Evolutionary conservation across 2,797 vertebrate species (phyloP).

Genomic region (Serranus cabrilla): DNA sequence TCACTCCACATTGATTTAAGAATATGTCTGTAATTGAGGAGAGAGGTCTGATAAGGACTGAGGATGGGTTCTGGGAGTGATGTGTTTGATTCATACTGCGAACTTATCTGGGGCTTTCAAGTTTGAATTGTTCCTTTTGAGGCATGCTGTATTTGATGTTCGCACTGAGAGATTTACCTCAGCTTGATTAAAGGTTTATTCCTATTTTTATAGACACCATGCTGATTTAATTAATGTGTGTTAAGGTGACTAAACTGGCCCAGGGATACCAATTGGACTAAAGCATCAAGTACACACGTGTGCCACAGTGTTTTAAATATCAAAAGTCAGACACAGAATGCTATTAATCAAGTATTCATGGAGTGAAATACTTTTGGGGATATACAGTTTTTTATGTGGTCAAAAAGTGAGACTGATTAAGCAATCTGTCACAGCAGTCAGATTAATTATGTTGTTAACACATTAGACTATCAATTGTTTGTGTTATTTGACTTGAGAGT

Average conservation of each 20-base stretch:
- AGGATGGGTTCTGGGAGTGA: slow-evolving; percentile 10
- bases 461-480: slow-evolving; percentile 41
- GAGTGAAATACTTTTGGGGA: slow-evolving; percentile 12
- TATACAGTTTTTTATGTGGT: slow-evolving; percentile 9
- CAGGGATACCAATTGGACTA: background rate
- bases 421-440: slow-evolving; percentile 42
- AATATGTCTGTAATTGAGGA: slow-evolving; percentile 46
- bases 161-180: slow-evolving; percentile 44
- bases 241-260: slow-evolving; percentile 32
- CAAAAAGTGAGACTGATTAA: slow-evolving; percentile 34
- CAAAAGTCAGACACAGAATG: background rate
- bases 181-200: slow-evolving; percentile 39
- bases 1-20: slow-evolving; percentile 48
- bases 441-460: slow-evolving; percentile 40
- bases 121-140: slow-evolving; percentile 54
- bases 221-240: slow-evolving; percentile 43
- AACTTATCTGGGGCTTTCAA: slow-evolving; percentile 46
- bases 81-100: slow-evolving; percentile 37
- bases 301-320: background rate
- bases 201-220: slow-evolving; percentile 1
- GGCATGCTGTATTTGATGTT: slow-evolving; percentile 42
- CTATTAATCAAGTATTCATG: background rate
- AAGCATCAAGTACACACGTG: background rate
- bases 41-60: slow-evolving; percentile 35
- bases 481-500: slow-evolving; percentile 46